Conservation (phyloP, 1,140 invertebrate species). For the Meloidogyne chitwoodi region DNA sequence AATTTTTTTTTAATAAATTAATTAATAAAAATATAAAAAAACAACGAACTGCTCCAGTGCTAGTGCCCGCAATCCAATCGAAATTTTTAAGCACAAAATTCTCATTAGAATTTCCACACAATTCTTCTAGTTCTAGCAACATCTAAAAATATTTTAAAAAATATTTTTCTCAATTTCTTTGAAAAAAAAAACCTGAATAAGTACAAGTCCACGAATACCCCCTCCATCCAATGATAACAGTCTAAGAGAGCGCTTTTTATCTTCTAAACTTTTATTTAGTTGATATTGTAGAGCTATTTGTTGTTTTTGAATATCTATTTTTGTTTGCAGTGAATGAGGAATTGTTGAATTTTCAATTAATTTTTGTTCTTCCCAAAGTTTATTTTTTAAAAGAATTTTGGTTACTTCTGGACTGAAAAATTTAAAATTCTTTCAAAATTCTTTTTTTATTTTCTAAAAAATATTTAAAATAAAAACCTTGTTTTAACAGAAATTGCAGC, state of each 20-base stretch:
- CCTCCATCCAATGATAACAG: slow-evolving; percentile 38
- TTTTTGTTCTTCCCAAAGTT: neutral
- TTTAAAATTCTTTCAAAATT: too few species aligned
- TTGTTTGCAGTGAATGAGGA: neutral
- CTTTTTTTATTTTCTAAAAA: too few species aligned
- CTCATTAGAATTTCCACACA: neutral
- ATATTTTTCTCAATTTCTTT: slow-evolving; percentile 2
- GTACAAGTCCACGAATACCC: slow-evolving; percentile 33
- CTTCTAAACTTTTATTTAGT: neutral
- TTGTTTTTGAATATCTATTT: neutral
- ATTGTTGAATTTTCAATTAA: neutral
- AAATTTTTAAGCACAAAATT: slow-evolving; percentile 69
- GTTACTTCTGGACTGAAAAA: neutral
- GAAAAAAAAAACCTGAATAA: slow-evolving; percentile 16
- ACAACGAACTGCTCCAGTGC: slow-evolving; percentile 73
- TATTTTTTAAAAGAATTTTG: neutral
- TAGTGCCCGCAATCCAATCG: slow-evolving; percentile 93
- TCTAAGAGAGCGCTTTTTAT: slow-evolving; percentile 2
- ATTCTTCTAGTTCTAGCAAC: slow-evolving; percentile 30
- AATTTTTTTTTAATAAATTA: neutral
- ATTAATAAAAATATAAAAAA: slow-evolving; percentile 4
- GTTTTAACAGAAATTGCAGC: neutral
- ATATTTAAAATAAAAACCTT: slow-evolving; percentile 17
- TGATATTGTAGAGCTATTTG: neutral
- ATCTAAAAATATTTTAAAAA: slow-evolving; percentile 13